A percentile compares a stretch with the other conserved stretches of the same genome.
These are phyloP conservation scores for Endotricha flammealis DNA, from an alignment of 2,888 invertebrate genomes.

Conservation along the genomic window DNA sequence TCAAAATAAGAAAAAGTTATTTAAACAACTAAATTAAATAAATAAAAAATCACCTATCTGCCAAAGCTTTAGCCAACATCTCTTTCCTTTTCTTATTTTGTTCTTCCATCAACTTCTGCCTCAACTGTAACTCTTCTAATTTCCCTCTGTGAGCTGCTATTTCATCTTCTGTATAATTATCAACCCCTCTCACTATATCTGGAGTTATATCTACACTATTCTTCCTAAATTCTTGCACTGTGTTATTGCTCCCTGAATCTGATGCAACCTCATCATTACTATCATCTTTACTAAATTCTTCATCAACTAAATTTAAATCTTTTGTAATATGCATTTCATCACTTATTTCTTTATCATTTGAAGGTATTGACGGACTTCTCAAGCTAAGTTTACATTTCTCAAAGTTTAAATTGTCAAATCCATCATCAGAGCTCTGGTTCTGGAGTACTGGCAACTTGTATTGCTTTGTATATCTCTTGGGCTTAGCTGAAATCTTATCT, in stretches of 20 bases:
- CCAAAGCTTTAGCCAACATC: conserved; percentile 84
- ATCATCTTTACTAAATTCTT: conserved; percentile 6
- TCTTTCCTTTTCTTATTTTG: conserved; percentile 87
- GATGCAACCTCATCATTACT: conserved; percentile 18
- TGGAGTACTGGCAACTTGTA: conserved; percentile 37
- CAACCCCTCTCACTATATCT: conserved; percentile 52
- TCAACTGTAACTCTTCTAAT: conserved; percentile 82
- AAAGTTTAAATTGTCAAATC: conserved; percentile 50
- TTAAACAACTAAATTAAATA: neutral
- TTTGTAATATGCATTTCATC: conserved; percentile 20
- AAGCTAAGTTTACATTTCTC: conserved; percentile 64
- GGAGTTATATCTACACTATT: conserved; percentile 36
- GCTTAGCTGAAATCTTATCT: conserved; percentile 39
- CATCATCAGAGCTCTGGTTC: conserved; percentile 48
- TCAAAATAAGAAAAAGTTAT: no score
- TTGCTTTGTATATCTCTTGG: conserved; percentile 29
- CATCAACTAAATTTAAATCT: no score
- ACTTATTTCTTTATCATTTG: conserved; percentile 19
- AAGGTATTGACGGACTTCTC: conserved; percentile 34
- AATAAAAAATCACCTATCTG: conserved; percentile 78
- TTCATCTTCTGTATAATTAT: conserved; percentile 58
- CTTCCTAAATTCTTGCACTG: conserved; percentile 23
- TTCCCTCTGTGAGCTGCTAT: conserved; percentile 68
- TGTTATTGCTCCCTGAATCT: neutral
- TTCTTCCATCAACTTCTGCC: conserved; percentile 87